Evolutionary conservation across 2,888 invertebrate species (phyloP).

Genomic region (Palloptera scutellata): DNA sequence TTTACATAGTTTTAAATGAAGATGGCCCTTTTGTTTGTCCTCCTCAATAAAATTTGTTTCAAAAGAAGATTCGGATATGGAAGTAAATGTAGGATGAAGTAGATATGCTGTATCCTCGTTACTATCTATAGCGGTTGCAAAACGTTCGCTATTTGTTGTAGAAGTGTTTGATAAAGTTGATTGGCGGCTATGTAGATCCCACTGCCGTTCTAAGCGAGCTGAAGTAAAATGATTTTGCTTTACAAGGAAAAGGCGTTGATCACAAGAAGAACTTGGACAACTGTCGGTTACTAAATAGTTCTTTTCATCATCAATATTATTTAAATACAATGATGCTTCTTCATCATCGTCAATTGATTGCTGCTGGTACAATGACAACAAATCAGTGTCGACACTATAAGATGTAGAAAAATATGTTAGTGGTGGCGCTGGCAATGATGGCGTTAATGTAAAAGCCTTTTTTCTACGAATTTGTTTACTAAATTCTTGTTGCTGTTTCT

Average conservation of each 20-base stretch:
- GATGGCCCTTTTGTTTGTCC: neutral
- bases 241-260: neutral
- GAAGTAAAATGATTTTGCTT: neutral
- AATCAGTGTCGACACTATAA: constrained; percentile 17
- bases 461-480: neutral
- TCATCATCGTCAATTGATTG: constrained; percentile 19
- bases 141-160: constrained; percentile 27
- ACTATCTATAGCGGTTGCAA: constrained; percentile 34
- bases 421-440: constrained; percentile 20
- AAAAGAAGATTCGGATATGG: neutral
- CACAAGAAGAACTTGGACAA: neutral
- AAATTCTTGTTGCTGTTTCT: neutral
- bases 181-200: constrained; percentile 18
- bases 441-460: neutral
- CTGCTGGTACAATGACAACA: constrained; percentile 8
- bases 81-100: neutral
- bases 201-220: constrained; percentile 18
- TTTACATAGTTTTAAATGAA: constrained; percentile 12
- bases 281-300: neutral
- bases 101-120: neutral
- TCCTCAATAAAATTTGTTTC: neutral
- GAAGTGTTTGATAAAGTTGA: constrained; percentile 20
- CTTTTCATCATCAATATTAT: neutral
- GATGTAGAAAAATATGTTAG: constrained; percentile 15
- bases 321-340: neutral